Base-by-base conservation (phyloP, 2,888 invertebrate species). In the Nomada lathburiana region DNA sequence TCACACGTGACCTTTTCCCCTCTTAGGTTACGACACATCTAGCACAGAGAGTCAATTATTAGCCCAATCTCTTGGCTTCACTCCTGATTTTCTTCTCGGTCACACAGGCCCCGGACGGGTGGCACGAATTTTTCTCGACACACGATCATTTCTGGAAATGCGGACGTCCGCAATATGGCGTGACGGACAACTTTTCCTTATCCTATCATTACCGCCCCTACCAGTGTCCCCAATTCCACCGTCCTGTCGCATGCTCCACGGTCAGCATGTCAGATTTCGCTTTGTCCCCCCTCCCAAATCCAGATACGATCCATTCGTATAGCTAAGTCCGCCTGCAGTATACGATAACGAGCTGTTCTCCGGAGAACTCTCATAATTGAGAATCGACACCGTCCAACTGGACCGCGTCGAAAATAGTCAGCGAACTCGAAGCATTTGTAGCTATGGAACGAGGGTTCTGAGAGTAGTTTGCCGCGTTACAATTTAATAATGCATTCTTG, bases 191-290 rank as follows among this genome's bases (percentile, higher is more conserved):
- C 82, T 81, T 70, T 75, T 82, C 69, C 76, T 76, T 65, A 62
- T 42, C 65, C 70, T 23, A 13, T 52, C 77, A 81, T 67, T 75
- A 69, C 62, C 72, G 62, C 57, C 75, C 71, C 23, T 69, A 72
- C 70, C 67, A 55, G 64, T 63, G 52, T 68, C 62, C 75, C 44
- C 73, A 20, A 60, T 70, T 73, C 60, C 20, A 42, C 59, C n/a
- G 77, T 78, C 72, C 72, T 53, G n/a, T 42, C 53, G 57, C 78
- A 65, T 71, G 74, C 59, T 74, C 69, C 29, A 64, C 80, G 63
- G 68, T 23, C 76, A 57, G 23, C 67, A 63, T 82, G 88, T 89
- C 89, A 89, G 89, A 91, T 90, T 87, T 87, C 85, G 47, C 81
- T 82, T 50, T 53, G 64, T 60, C 20, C 62, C 20, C 72, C 20